Conservation (phyloP, 2,797 vertebrate genomes). For the Lacerta viridis region DNA sequence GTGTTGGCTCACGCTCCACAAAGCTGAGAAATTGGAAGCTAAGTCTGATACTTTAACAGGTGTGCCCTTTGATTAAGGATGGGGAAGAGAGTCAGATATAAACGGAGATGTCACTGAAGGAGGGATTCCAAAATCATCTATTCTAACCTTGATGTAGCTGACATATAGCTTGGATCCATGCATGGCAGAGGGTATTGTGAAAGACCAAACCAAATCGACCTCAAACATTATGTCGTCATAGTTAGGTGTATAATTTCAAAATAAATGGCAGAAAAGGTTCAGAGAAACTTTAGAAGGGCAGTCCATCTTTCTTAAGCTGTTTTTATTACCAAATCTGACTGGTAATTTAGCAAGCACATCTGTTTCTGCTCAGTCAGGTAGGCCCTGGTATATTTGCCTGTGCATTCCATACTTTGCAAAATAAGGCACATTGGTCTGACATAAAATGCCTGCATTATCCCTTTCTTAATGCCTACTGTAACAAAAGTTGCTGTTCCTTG, state of each 20-base stretch:
- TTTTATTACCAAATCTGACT: background rate
- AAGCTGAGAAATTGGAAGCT: no score
- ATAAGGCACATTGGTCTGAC: background rate
- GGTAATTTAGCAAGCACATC: slow-evolving; percentile 9
- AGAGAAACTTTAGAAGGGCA: background rate
- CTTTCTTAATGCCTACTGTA: background rate
- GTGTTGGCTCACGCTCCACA: background rate
- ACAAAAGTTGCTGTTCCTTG: background rate
- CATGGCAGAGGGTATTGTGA: background rate
- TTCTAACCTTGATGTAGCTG: background rate
- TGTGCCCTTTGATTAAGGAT: no score
- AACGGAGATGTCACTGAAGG: background rate
- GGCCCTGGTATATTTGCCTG: background rate
- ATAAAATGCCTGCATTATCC: background rate
- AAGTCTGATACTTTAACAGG: no score
- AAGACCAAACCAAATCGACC: background rate
- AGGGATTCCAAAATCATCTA: background rate
- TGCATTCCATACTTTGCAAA: background rate
- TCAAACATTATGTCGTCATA: background rate
- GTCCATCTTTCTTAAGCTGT: background rate
- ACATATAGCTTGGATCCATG: background rate
- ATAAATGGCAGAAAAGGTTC: background rate
- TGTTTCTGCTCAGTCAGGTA: slow-evolving; percentile 21
- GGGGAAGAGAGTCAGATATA: no score
- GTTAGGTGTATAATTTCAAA: background rate